Base-by-base conservation (phyloP, 2,888 invertebrate genomes). In the Carcina quercana region DNA sequence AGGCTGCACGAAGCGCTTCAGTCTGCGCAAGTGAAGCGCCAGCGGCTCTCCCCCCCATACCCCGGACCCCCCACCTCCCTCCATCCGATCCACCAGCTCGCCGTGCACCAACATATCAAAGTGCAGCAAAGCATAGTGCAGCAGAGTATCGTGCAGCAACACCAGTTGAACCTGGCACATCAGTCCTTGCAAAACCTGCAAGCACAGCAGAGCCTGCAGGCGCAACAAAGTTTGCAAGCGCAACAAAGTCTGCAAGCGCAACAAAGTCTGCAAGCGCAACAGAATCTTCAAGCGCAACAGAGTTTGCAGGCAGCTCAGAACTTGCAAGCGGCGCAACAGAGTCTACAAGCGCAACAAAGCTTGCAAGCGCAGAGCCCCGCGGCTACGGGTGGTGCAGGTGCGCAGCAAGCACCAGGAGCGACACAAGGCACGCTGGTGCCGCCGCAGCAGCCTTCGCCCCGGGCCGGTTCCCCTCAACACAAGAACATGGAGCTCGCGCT, bases 401-500 rank as follows among this genome's bases (percentile, higher is more conserved):
- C 63, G 52, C 82, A 78, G 59, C 70, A 70, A 53, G 54, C 71
- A 48, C 59, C 75, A 52, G 73, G 69, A 63, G 61, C 62, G 53
- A 62, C 72, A 33, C 76, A 70, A 47, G 69, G 68, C 68, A 67
- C 78, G 59, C 71, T 78, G 71, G 74, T 74, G 62, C 66, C 83
- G 48, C 74, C 80, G 60, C 79, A 75, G 67, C 79, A 78, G 53
- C 63, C 76, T 35, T 79, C 82, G 43, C 78, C 78, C 61, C 63
- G 73, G 45, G 47, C 78, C 45, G 47, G 61, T 35, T 76, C 79
- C 32, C 75, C 82, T 37, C 80, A 76, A 40, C 76, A 82, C 60
- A 79, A 83, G 72, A 80, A 55, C 59, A 85, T 85, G 85, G 85
- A 85, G 67, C 87, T 91, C 70, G 92, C 95, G 63, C 88, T 94